Evolutionary conservation across 2,797 vertebrate genomes (phyloP).

Genomic region (Myotis vivesi): DNA sequence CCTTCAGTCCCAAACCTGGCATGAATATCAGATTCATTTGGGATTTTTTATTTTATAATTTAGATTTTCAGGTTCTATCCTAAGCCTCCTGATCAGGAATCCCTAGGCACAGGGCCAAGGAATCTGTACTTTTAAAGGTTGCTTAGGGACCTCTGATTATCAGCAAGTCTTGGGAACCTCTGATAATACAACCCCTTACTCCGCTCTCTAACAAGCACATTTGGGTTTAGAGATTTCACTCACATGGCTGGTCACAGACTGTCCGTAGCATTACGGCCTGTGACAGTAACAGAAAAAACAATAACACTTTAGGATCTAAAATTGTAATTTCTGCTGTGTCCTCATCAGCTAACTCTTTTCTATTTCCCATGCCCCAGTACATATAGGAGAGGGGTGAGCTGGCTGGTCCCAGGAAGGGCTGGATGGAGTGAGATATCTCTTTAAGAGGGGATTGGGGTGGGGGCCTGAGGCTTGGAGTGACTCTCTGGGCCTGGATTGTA

Average conservation of each 20-base stretch:
- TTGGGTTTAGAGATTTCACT: background rate
- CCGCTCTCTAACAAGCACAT: background rate
- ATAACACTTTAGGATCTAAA: slow-evolving; percentile 75
- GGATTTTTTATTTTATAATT: background rate
- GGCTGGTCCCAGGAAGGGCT: slow-evolving; percentile 43
- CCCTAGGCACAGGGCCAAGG: background rate
- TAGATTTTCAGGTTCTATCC: background rate
- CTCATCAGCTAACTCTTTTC: slow-evolving; percentile 70
- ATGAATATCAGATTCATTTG: background rate
- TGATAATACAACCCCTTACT: background rate
- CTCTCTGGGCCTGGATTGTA: slow-evolving; percentile 79
- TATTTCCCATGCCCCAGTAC: slow-evolving; percentile 60
- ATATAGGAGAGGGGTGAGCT: slow-evolving; percentile 5
- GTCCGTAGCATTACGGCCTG: background rate
- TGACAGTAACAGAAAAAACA: slow-evolving; percentile 76
- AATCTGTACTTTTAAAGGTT: background rate
- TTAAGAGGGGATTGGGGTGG: slow-evolving; percentile 52
- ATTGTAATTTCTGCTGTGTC: slow-evolving; percentile 64
- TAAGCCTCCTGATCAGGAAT: background rate
- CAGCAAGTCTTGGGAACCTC: background rate
- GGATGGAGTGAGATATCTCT: slow-evolving; percentile 31
- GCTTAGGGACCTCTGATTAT: background rate
- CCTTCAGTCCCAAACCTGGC: background rate
- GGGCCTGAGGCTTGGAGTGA: slow-evolving; percentile 77
- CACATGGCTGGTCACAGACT: background rate